Evolutionary conservation across 2,113 vertebrate species (phyloP).

Genomic region (Mystacornis crossleyi): DNA sequence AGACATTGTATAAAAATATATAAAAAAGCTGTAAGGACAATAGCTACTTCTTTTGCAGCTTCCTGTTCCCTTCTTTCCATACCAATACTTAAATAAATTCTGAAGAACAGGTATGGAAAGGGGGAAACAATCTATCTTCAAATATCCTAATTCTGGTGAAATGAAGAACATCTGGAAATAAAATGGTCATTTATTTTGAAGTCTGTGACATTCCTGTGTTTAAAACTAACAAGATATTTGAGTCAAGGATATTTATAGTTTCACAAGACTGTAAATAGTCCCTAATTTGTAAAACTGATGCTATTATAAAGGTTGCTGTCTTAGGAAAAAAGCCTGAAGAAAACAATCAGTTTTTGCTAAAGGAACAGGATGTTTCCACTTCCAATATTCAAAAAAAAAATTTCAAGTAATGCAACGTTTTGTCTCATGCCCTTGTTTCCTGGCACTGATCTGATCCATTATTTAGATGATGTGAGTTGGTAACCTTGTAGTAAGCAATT

Average conservation of each 20-base stretch:
- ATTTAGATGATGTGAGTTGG: background rate
- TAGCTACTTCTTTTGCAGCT: background rate
- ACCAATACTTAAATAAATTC: background rate
- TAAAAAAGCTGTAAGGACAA: background rate
- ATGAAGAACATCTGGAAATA: background rate
- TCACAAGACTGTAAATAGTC: background rate
- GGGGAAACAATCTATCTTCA: background rate
- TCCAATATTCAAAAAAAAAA: background rate
- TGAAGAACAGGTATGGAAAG: background rate
- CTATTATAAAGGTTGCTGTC: fast-evolving
- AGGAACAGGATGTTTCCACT: background rate
- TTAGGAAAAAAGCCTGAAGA: background rate
- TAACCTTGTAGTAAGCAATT: background rate
- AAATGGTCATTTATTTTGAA: background rate
- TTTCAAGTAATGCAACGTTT: background rate
- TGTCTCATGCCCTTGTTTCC: background rate
- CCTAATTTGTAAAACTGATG: background rate
- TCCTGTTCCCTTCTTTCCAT: background rate
- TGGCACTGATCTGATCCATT: background rate
- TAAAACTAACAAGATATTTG: background rate
- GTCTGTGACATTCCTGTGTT: background rate
- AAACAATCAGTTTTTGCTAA: background rate
- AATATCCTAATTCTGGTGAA: background rate
- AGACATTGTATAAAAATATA: background rate
- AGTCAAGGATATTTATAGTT: background rate